These are phyloP conservation scores for Scytalopus superciliaris DNA, from an alignment of 2,113 vertebrate genomes.

Conservation along the genomic window DNA sequence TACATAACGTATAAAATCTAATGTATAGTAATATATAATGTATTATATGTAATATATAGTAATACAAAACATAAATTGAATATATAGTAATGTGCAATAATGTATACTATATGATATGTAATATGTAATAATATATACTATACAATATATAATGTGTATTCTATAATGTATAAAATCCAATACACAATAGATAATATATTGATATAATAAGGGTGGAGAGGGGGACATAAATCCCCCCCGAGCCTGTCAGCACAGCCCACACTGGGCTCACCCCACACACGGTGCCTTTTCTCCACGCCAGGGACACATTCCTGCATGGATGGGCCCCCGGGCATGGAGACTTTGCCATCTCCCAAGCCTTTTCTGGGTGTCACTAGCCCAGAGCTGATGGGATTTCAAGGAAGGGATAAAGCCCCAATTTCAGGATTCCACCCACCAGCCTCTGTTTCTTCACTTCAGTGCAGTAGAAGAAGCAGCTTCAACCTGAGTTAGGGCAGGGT, in stretches of 20 bases:
- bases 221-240: background rate
- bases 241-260: background rate
- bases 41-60: too few species aligned
- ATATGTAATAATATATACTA: too few species aligned
- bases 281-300: background rate
- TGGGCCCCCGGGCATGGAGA: background rate
- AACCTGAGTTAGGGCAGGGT: background rate
- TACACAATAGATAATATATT: background rate
- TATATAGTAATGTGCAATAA: too few species aligned
- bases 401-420: too few species aligned
- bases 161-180: too few species aligned
- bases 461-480: background rate
- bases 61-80: too few species aligned
- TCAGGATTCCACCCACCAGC: accelerated
- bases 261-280: background rate
- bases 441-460: background rate
- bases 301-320: background rate
- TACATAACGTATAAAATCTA: too few species aligned
- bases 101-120: background rate
- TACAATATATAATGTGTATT: background rate
- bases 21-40: too few species aligned
- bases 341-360: background rate
- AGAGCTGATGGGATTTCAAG: background rate
- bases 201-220: background rate
- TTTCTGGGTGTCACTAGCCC: background rate